Conservation (phyloP, 2,113 vertebrate genomes). For the Ciconia maguari region DNA sequence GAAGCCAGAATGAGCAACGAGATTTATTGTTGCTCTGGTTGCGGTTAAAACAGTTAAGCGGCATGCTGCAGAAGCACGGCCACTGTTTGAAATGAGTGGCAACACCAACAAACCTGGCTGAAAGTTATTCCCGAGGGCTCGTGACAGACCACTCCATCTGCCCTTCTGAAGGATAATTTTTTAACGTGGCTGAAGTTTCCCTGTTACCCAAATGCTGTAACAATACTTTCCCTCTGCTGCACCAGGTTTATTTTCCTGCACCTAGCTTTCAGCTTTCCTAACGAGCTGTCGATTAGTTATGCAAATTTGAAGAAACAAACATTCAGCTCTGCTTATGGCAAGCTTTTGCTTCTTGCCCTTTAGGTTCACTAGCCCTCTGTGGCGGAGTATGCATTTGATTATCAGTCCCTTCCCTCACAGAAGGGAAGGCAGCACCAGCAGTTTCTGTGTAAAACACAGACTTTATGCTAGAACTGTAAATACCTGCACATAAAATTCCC, state of each 20-base stretch:
- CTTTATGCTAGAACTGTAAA: not conserved
- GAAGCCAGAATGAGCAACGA: not conserved
- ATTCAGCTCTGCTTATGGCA: not conserved
- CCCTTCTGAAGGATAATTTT: not conserved
- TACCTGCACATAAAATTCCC: not conserved
- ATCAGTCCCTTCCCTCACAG: not conserved
- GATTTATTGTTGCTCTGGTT: not conserved
- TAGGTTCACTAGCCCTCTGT: not conserved
- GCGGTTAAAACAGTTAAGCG: not conserved
- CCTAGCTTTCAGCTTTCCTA: not conserved
- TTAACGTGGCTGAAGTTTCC: not conserved
- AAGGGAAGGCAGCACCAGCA: not conserved
- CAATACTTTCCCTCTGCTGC: not conserved
- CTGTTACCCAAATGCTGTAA: not conserved
- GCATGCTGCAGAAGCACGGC: not conserved
- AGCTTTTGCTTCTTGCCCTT: not conserved
- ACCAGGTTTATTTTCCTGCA: not conserved
- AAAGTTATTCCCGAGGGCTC: not conserved
- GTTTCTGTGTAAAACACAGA: not conserved
- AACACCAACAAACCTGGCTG: not conserved
- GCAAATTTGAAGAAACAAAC: not conserved
- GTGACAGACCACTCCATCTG: not conserved
- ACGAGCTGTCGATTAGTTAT: constrained; percentile 1
- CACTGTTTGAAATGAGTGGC: not conserved
- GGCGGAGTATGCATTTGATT: not conserved